A percentile compares a stretch with the other conserved stretches of the same genome.
Conservation (phyloP, 2,888 invertebrate species). For the Aphidius colemani region DNA sequence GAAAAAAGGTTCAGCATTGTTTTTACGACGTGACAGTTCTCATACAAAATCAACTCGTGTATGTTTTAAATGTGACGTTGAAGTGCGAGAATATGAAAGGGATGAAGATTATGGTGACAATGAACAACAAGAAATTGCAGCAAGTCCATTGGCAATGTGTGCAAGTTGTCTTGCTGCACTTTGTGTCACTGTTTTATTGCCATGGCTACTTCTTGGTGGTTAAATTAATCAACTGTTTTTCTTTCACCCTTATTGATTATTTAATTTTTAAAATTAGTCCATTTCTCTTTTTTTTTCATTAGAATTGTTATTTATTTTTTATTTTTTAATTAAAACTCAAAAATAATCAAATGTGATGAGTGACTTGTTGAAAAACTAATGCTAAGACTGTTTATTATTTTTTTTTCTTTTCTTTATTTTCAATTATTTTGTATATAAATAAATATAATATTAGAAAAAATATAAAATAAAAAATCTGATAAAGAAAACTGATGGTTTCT, state of each 20-base stretch:
- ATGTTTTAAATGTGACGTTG: slow-evolving; percentile 64
- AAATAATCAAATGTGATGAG: neutral
- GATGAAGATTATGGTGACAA: slow-evolving; percentile 60
- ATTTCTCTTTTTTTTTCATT: neutral
- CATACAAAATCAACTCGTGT: slow-evolving; percentile 56
- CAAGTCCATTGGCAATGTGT: slow-evolving; percentile 60
- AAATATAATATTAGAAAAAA: neutral
- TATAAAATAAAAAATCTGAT: neutral
- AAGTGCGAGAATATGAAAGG: slow-evolving; percentile 63
- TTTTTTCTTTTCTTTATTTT: neutral
- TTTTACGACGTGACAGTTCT: slow-evolving; percentile 52
- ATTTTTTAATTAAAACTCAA: neutral
- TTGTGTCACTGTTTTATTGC: slow-evolving; percentile 62
- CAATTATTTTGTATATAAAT: slow-evolving; percentile 1
- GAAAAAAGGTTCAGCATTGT: slow-evolving; percentile 52
- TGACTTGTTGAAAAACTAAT: neutral
- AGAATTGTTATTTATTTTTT: neutral
- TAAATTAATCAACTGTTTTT: slow-evolving; percentile 32
- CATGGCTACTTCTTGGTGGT: slow-evolving; percentile 62
- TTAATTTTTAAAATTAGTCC: neutral
- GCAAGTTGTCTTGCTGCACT: slow-evolving; percentile 63
- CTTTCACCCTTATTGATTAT: neutral
- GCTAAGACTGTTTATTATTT: neutral
- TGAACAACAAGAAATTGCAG: slow-evolving; percentile 47
- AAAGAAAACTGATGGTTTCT: neutral